Conservation (phyloP, 2,888 invertebrate genomes). For the Drosophila anomelani region DNA sequence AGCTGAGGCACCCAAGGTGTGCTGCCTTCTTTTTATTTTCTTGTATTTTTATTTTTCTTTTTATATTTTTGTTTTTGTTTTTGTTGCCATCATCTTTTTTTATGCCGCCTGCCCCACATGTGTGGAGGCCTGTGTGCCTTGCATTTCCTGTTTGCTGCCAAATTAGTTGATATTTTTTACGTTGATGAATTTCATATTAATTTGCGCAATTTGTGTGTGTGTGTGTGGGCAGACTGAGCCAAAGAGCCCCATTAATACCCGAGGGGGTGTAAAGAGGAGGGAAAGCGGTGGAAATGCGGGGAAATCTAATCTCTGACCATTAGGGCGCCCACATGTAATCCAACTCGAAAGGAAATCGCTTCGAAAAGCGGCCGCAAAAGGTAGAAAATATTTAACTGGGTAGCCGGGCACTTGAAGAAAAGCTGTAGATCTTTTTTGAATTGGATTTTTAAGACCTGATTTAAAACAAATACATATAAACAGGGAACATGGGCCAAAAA, state of each 20-base stretch:
- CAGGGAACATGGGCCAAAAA: too few species aligned
- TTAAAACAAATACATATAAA: too few species aligned
- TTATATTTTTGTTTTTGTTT: slow-evolving; percentile 13
- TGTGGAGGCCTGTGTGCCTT: slow-evolving; percentile 21
- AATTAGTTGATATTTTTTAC: slow-evolving; percentile 47
- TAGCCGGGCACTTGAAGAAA: not conserved
- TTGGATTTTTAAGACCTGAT: not conserved
- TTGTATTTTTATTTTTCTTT: slow-evolving; percentile 15
- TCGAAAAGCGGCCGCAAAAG: slow-evolving; percentile 7
- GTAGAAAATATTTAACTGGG: slow-evolving; percentile 6
- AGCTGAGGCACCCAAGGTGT: slow-evolving; percentile 29
- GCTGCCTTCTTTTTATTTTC: slow-evolving; percentile 10
- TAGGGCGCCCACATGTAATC: slow-evolving; percentile 67
- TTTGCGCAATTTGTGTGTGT: slow-evolving; percentile 61
- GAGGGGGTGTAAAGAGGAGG: not conserved
- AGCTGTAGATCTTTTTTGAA: not conserved
- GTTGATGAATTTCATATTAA: slow-evolving; percentile 73
- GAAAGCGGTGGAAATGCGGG: slow-evolving; percentile 18
- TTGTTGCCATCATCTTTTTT: slow-evolving; percentile 55
- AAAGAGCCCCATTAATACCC: slow-evolving; percentile 24
- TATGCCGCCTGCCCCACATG: slow-evolving; percentile 63
- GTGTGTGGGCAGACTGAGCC: slow-evolving; percentile 10
- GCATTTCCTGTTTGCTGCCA: slow-evolving; percentile 73
- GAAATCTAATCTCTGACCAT: slow-evolving; percentile 61
- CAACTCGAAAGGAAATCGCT: slow-evolving; percentile 6